Evolutionary conservation across 92 coral and sea anemone species (phyloP).

Genomic region (Phymanthus crucifer): DNA sequence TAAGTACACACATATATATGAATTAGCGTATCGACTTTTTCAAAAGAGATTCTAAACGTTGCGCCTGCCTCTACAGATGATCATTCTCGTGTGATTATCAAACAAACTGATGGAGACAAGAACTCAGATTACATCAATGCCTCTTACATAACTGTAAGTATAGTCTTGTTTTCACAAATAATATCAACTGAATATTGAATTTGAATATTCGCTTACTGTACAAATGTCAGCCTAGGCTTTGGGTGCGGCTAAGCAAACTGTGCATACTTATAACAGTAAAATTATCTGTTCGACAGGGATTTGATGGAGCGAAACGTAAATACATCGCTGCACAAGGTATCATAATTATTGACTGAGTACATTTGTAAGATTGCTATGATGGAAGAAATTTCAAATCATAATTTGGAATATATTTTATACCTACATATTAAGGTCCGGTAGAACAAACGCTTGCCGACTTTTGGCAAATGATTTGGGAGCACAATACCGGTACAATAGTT

Average conservation of each 20-base stretch:
- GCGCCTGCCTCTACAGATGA: slow-evolving; percentile 49
- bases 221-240: too few relatives aligned
- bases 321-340: slow-evolving; percentile 71
- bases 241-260: too few relatives aligned
- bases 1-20: slow-evolving; percentile 11
- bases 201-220: too few relatives aligned
- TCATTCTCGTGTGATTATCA: slow-evolving; percentile 61
- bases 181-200: too few relatives aligned
- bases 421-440: slow-evolving; percentile 43
- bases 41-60: not conserved
- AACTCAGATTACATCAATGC: slow-evolving; percentile 70
- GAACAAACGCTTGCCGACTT: slow-evolving; percentile 36
- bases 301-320: slow-evolving; percentile 21
- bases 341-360: not conserved
- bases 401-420: not conserved
- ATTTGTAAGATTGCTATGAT: not conserved
- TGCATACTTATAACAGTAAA: not conserved
- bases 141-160: slow-evolving; percentile 53
- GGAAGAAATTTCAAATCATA: not conserved
- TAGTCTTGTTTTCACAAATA: not conserved
- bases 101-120: slow-evolving; percentile 14
- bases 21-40: too few relatives aligned
- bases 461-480: slow-evolving; percentile 75
- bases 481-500: slow-evolving; percentile 40
- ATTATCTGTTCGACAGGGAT: slow-evolving; percentile 22